A percentile compares a stretch with the other conserved stretches of the same genome.
phyloP scores from a whole-genome alignment of 1,140 invertebrate species.

The Zaprionus ornatus region DNA sequence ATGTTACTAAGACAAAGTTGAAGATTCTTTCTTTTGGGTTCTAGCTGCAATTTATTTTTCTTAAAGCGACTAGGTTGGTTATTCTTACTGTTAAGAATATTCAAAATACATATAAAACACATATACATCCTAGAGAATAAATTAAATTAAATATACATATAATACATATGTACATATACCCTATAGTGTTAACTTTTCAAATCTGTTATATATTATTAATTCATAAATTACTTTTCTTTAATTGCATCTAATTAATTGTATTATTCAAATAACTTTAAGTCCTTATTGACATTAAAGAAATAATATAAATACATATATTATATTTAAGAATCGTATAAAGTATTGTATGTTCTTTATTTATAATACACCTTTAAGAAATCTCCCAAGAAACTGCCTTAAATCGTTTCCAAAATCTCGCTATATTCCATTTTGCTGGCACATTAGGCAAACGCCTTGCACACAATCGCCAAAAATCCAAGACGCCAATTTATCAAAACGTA shows the following conservation, averaged over 20 bases:
- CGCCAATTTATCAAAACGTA: constrained; percentile 47
- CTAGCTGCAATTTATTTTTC: not conserved
- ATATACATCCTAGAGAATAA: not conserved
- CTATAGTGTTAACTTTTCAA: too few species aligned
- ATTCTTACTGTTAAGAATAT: too few species aligned
- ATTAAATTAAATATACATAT: not conserved
- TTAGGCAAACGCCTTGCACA: constrained; percentile 14
- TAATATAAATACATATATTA: too few species aligned
- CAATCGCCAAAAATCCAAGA: constrained; percentile 40
- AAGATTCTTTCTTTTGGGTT: not conserved
- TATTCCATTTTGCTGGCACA: not conserved
- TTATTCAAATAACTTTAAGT: too few species aligned
- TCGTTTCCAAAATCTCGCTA: not conserved
- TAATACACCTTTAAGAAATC: not conserved
- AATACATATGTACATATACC: too few species aligned
- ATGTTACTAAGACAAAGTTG: not conserved
- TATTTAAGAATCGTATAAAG: too few species aligned
- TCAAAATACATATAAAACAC: too few species aligned
- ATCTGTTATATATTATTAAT: not conserved
- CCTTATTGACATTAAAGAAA: too few species aligned
- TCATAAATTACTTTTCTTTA: not conserved
- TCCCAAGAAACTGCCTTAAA: not conserved
- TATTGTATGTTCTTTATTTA: not conserved
- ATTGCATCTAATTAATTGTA: too few species aligned
- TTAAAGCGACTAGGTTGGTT: not conserved